Evolutionary conservation across 1,140 invertebrate species (phyloP), one percentile per base, ranked within the genome.

Genomic region (Neodiprion fabricii): DNA sequence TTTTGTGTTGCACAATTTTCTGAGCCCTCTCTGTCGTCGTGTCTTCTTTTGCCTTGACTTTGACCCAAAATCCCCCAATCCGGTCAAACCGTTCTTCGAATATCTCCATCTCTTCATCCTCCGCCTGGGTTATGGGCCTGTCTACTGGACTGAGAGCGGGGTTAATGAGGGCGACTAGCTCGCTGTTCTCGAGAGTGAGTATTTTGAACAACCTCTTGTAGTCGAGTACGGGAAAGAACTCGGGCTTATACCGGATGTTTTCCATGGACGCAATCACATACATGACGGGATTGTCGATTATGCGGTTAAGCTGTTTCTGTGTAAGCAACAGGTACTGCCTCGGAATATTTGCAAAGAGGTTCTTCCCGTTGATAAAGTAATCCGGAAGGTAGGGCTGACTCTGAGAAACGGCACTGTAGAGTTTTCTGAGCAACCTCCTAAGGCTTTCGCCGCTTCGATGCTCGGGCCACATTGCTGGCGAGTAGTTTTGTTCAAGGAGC

Each of bases 331-430:
- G 78, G 53, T 93, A 88, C 8, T 91, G 90, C 70, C 89, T 89
- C 0, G 93, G 91, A 70, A 94, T 91, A 70, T 90, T 92, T 80
- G 92, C 91, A 74, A 95, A 92, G 28, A 95, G 86, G 87, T 96
- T 95, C 74, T 92, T 92, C 47, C 89, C 89, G 71, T 89, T 89
- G 40, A 95, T 89, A 81, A 96, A 96, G 82, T 94, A 96, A 81
- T 95, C 92, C 9, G 89, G 90, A 74, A 96, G 86, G 48, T 85
- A 86, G 7, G 91, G 89, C 1, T 89, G 82, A 74, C 91, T 91
- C 74, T 91, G 91, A 68, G 89, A 90, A 9, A 92, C 85, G 8
- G 78, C 79, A 1, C 84, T 74, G 67, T 89, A 90, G 0, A 92
- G 77, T 1, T 81, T 80, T 17, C 89, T 85, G 0, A 96, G 86